These are phyloP conservation scores for Petrophora chlorosata DNA, from an alignment of 2,888 invertebrate species.

Conservation along the genomic window DNA sequence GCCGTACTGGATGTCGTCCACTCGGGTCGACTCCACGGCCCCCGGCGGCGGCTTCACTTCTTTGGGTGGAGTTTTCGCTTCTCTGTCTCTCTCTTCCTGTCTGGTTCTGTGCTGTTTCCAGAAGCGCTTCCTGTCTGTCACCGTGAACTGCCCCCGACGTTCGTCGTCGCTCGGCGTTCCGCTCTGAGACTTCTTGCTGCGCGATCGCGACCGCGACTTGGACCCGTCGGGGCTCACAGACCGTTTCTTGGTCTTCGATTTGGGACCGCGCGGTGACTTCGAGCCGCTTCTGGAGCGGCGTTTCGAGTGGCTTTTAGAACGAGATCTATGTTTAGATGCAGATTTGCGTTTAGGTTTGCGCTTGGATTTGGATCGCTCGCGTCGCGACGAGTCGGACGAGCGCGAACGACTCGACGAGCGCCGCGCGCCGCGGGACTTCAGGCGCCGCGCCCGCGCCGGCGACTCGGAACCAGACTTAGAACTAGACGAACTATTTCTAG, in stretches of 20 bases:
- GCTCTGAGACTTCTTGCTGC: constrained; percentile 53
- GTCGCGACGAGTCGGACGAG: constrained; percentile 49
- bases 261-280: constrained; percentile 49
- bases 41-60: constrained; percentile 73
- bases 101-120: constrained; percentile 71
- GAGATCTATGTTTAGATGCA: constrained; percentile 42
- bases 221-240: constrained; percentile 41
- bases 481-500: constrained; percentile 57
- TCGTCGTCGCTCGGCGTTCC: constrained; percentile 68
- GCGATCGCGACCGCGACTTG: constrained; percentile 55
- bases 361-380: constrained; percentile 53
- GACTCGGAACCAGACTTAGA: constrained; percentile 35
- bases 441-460: constrained; percentile 44
- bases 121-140: constrained; percentile 73
- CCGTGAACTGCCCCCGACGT: constrained; percentile 76
- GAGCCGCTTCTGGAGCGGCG: constrained; percentile 53
- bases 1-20: constrained; percentile 72
- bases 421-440: constrained; percentile 38
- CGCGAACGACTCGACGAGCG: constrained; percentile 47
- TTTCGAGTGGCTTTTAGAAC: constrained; percentile 54
- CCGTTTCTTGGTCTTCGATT: constrained; percentile 50
- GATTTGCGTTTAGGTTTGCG: constrained; percentile 46
- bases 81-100: constrained; percentile 56
- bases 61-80: constrained; percentile 58
- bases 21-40: constrained; percentile 60